These are phyloP conservation scores for Ameiurus melas DNA, from an alignment of 2,113 vertebrate genomes.

Conservation along the genomic window DNA sequence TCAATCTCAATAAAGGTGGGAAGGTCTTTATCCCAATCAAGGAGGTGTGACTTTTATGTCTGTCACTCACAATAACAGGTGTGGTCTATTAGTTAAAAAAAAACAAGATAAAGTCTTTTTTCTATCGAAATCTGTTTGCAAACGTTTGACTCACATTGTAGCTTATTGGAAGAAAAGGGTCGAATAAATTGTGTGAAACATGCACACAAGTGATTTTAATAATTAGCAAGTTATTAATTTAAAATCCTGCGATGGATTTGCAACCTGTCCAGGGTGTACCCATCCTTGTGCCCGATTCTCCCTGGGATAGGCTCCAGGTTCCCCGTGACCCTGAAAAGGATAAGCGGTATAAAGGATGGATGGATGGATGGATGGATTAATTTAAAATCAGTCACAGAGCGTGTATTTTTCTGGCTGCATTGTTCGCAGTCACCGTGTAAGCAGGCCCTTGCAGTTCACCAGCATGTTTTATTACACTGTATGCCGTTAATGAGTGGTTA, in stretches of 20 bases:
- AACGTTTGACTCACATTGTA: background rate
- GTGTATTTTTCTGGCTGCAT: no score
- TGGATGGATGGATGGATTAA: background rate
- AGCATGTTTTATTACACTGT: background rate
- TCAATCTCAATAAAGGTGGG: background rate
- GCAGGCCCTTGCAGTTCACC: background rate
- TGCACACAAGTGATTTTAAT: background rate
- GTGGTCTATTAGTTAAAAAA: background rate
- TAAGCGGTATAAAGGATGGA: no score
- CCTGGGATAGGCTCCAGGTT: no score
- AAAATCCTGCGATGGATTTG: background rate
- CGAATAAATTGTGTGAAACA: no score
- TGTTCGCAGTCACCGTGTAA: background rate
- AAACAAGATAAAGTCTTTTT: background rate
- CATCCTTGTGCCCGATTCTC: no score
- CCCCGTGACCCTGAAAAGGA: no score
- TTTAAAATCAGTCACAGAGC: background rate
- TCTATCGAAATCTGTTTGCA: background rate
- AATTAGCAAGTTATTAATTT: background rate
- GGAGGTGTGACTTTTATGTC: background rate
- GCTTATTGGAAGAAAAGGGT: background rate
- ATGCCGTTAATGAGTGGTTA: conserved; percentile 16
- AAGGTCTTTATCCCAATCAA: background rate
- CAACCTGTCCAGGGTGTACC: no score
- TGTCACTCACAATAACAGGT: background rate